Base-by-base conservation (phyloP, 92 coral and sea anemone genomes). In the Chrysogorgia sp. region DNA sequence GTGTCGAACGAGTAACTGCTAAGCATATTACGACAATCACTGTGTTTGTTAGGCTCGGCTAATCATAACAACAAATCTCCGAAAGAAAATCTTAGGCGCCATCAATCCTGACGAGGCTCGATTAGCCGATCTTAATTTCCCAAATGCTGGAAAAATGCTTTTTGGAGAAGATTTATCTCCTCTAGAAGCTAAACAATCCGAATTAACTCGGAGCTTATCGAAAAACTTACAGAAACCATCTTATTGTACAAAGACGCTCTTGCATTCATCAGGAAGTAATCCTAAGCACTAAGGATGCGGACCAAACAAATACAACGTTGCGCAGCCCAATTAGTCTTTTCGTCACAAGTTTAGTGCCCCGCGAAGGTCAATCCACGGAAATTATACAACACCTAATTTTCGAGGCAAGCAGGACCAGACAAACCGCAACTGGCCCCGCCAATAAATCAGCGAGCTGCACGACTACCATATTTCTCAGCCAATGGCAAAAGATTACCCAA, bases 401-500 rank as follows among this genome's bases (percentile, higher is more conserved):
- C 58, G 63, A 23, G 37, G 49, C 31, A 76, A 65, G 55, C 66
- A 77, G 49, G 75, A 26, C 58, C 58, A 68, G 58, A 28, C 21
- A 0, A 71, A 43, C 40, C 48, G 37, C 62, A 48, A 56, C 41
- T 71, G 62, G 77, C 50, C 62, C 77, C 62, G 77, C 62, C 77
- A 71, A 52, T 71, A 71, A 48, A 31, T 26, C 17, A 71, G 4
- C 45, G 40, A 2, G 10, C 77, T 13, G 61, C 63, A 1, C 32
- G 77, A 19, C 47, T 71, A 28, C 77, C 62, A 5, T 29, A 41
- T 25, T 71, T 26, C 77, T 71, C 24, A 23, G 40, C 9, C 41
- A 48, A 15, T 80, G 89, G 85, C 68, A 47, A 80, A 80, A 72
- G 32, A 75, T 85, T 15, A 85, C 85, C 43, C 67, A 74, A 75